Evolutionary conservation across 1,140 invertebrate genomes (phyloP).

Genomic region (Holcopasites calliopsidis): DNA sequence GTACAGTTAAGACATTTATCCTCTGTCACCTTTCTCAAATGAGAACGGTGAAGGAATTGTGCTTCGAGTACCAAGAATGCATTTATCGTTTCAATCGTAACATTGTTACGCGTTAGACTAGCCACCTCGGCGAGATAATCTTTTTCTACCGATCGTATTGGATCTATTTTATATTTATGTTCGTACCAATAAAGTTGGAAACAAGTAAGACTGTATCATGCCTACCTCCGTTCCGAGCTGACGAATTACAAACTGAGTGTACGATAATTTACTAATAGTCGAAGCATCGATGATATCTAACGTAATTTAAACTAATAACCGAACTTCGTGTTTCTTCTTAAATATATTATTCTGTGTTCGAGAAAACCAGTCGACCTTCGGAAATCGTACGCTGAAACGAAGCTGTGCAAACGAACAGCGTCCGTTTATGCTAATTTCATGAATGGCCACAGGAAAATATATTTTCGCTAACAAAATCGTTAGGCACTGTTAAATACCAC

Average conservation of each 20-base stretch:
- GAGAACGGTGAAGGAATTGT: background rate
- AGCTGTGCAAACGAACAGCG: background rate
- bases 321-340: background rate
- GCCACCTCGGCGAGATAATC: conserved; percentile 30
- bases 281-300: background rate
- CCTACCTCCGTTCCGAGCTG: too few species aligned
- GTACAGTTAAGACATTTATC: conserved; percentile 17
- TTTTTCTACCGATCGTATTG: conserved; percentile 33
- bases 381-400: background rate
- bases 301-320: background rate
- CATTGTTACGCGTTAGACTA: conserved; percentile 6
- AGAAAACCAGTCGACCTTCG: background rate
- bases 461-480: background rate
- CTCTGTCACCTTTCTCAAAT: background rate
- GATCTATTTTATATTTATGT: conserved; percentile 55
- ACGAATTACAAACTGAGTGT: too few species aligned
- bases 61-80: conserved; percentile 58
- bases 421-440: background rate
- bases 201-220: too few species aligned
- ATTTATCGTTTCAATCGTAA: conserved; percentile 55
- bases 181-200: conserved; percentile 26
- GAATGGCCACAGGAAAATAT: background rate
- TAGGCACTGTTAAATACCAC: background rate
- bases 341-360: fast-evolving
- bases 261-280: too few species aligned